phyloP scores from a whole-genome alignment of 2,888 invertebrate genomes.

The Phorcus lineatus region DNA sequence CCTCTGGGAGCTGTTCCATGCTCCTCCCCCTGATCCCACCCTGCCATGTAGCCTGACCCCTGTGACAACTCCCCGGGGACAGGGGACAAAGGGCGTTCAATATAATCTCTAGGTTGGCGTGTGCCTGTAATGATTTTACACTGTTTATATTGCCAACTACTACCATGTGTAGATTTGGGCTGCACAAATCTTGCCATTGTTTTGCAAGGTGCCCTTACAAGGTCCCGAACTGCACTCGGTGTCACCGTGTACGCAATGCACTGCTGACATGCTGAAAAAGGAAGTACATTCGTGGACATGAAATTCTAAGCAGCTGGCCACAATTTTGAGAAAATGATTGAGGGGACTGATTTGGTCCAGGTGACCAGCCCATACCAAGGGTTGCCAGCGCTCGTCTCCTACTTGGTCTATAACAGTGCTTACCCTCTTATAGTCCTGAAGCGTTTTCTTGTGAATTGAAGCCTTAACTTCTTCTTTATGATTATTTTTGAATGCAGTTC shows the following conservation, averaged over 20 bases:
- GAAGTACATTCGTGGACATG: conserved; percentile 21
- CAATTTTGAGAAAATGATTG: conserved; percentile 20
- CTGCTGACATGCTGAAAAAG: conserved; percentile 19
- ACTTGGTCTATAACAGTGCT: no score
- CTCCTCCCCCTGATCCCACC: neutral
- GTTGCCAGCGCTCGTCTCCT: no score
- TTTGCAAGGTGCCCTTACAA: conserved; percentile 6
- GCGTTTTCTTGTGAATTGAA: no score
- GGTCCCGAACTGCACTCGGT: conserved; percentile 17
- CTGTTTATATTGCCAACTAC: conserved; percentile 17
- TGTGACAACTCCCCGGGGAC: conserved; percentile 7
- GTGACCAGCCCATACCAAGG: neutral
- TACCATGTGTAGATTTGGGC: conserved; percentile 6
- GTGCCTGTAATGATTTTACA: conserved; percentile 26
- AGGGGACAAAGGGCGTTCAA: conserved; percentile 1
- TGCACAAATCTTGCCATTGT: conserved; percentile 24
- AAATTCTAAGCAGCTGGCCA: conserved; percentile 18
- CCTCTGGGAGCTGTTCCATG: neutral
- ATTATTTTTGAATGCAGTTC: no score
- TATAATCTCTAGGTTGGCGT: neutral
- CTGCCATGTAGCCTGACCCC: conserved; percentile 6
- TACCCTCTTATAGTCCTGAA: no score
- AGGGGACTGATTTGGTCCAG: conserved; percentile 6
- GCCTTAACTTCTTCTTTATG: no score
- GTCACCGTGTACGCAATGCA: conserved; percentile 20